These are phyloP conservation scores for Gyrodactylus bullatarudis DNA, from an alignment of 1,140 invertebrate genomes.

Conservation along the genomic window DNA sequence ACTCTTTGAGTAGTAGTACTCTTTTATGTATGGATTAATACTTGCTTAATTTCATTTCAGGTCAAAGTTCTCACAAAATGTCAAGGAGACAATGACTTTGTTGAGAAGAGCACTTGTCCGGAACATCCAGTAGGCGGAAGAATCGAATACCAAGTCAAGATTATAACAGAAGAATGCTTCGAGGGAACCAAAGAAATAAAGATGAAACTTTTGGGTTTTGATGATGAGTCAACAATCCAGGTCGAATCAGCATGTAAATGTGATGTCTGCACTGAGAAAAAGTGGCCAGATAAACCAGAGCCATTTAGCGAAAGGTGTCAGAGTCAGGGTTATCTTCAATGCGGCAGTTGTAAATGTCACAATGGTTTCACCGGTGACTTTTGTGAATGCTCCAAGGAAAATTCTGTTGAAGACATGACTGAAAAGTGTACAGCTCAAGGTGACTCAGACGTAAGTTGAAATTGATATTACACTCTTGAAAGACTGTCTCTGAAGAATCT, in stretches of 20 bases:
- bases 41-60: conserved; percentile 32
- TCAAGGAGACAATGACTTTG: conserved; percentile 24
- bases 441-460: neutral
- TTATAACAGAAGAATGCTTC: conserved; percentile 6
- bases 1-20: no score
- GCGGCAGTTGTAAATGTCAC: conserved; percentile 3
- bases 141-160: conserved; percentile 8
- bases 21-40: no score
- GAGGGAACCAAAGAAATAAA: neutral
- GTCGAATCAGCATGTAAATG: conserved; percentile 1
- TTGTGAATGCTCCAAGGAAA: conserved; percentile 1
- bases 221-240: neutral
- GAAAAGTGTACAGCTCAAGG: neutral
- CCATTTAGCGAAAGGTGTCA: neutral
- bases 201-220: neutral
- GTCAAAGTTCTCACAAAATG: conserved; percentile 59
- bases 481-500: no score
- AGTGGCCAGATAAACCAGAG: neutral
- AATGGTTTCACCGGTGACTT: conserved; percentile 1
- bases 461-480: no score
- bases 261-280: neutral
- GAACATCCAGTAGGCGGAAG: conserved; percentile 4
- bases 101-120: neutral
- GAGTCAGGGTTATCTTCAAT: neutral
- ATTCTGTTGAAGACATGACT: neutral